A percentile compares a stretch with the other conserved stretches of the same genome.
phyloP scores from a whole-genome alignment of 30 jellyfish, hydroid and myxozoan genomes.

The Phacellophora camtschatica region DNA sequence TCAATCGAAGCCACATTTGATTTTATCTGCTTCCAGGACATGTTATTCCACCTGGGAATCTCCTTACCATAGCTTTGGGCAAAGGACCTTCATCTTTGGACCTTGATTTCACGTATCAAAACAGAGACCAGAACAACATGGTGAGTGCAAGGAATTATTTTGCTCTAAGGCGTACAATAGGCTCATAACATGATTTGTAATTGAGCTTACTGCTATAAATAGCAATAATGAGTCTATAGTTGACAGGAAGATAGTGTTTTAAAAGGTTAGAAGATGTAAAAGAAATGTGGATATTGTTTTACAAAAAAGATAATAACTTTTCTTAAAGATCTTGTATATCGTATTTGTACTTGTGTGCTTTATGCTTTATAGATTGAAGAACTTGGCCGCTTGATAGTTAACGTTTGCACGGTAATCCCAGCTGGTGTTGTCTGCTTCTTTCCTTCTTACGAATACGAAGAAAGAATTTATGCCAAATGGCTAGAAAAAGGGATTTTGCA shows the following conservation, averaged over 20 bases:
- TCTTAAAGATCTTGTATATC: too few relatives aligned
- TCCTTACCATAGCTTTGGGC: conserved; percentile 65
- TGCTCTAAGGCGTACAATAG: neutral
- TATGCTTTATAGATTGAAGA: conserved; percentile 79
- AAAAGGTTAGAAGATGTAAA: too few relatives aligned
- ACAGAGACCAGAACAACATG: conserved; percentile 62
- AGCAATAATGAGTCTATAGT: too few relatives aligned
- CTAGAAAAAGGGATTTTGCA: conserved; percentile 30
- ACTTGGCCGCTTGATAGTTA: conserved; percentile 83
- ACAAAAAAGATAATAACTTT: too few relatives aligned
- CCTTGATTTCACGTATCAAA: conserved; percentile 85
- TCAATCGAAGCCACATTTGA: neutral
- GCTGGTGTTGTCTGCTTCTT: conserved; percentile 97
- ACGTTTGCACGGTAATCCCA: conserved; percentile 84
- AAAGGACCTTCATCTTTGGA: conserved; percentile 95
- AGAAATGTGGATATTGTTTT: too few relatives aligned
- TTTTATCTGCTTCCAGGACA: conserved; percentile 77
- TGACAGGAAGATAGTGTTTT: too few relatives aligned
- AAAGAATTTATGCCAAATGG: conserved; percentile 72
- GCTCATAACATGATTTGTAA: neutral
- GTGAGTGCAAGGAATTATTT: conserved; percentile 30
- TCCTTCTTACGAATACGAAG: conserved; percentile 96
- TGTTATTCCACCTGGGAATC: conserved; percentile 88
- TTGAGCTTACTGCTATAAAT: too few relatives aligned
- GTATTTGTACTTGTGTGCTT: neutral